phyloP scores from a whole-genome alignment of 2,113 vertebrate genomes.

The Columbina picui region DNA sequence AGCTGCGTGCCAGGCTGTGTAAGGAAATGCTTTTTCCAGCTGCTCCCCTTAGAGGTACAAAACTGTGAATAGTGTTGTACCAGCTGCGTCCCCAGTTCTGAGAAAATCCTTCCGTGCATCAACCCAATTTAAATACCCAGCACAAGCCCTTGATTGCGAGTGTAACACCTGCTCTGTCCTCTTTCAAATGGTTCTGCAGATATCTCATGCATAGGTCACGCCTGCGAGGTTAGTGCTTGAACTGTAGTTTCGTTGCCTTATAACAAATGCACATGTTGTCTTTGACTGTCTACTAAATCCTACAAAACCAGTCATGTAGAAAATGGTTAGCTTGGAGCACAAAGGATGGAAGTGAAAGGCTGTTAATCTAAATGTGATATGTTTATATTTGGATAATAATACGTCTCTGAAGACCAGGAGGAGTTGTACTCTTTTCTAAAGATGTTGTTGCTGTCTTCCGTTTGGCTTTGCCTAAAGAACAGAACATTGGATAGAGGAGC shows the following conservation, averaged over 20 bases:
- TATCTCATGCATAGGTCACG: background rate
- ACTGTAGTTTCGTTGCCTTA: background rate
- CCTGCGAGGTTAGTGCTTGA: background rate
- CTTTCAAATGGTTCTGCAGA: background rate
- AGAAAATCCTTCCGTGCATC: background rate
- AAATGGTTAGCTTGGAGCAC: background rate
- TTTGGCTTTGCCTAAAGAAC: background rate
- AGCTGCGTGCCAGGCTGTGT: background rate
- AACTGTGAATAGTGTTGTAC: background rate
- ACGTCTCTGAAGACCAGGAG: background rate
- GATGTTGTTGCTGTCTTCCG: background rate
- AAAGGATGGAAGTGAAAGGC: background rate
- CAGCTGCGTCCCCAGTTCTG: background rate
- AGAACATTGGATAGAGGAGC: background rate
- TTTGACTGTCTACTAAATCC: background rate
- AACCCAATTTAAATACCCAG: background rate
- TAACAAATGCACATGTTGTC: accelerated
- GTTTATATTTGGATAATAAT: background rate
- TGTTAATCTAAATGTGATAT: background rate
- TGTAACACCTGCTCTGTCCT: background rate
- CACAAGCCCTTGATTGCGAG: background rate
- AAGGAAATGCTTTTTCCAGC: background rate
- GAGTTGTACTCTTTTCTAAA: background rate
- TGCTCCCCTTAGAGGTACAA: background rate
- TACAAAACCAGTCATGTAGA: background rate